These are phyloP conservation scores for Bradypodion pumilum DNA, from an alignment of 2,797 vertebrate genomes.

Conservation along the genomic window DNA sequence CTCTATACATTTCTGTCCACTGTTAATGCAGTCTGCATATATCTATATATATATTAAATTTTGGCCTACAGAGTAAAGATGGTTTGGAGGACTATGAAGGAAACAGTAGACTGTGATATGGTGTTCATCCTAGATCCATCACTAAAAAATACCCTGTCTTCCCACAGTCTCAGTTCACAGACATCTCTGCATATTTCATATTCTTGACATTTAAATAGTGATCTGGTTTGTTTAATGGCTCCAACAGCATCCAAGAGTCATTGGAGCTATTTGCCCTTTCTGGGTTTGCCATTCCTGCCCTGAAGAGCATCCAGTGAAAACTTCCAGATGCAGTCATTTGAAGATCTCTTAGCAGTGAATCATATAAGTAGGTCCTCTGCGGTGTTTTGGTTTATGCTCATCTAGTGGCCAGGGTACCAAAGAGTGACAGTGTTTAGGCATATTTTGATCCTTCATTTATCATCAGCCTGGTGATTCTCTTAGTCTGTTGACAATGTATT, in stretches of 20 bases:
- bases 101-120: conserved; percentile 1
- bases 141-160: background rate
- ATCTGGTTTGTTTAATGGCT: conserved; percentile 22
- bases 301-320: conserved; percentile 37
- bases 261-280: conserved; percentile 20
- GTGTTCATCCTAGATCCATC: background rate
- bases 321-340: conserved; percentile 25
- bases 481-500: background rate
- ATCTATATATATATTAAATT: background rate
- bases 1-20: background rate
- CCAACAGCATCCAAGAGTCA: background rate
- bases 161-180: background rate
- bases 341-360: conserved; percentile 45
- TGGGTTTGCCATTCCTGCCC: conserved; percentile 22
- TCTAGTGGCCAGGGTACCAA: conserved; percentile 1
- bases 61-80: background rate
- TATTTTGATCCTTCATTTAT: conserved; percentile 1
- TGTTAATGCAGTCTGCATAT: background rate
- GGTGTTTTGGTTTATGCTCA: background rate
- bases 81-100: background rate
- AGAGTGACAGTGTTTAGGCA: conserved; percentile 4
- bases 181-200: background rate
- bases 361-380: conserved; percentile 9
- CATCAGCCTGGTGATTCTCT: background rate
- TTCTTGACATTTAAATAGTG: background rate